Evolutionary conservation across 2,888 invertebrate genomes (phyloP).

Genomic region (Amphimallon solstitiale): DNA sequence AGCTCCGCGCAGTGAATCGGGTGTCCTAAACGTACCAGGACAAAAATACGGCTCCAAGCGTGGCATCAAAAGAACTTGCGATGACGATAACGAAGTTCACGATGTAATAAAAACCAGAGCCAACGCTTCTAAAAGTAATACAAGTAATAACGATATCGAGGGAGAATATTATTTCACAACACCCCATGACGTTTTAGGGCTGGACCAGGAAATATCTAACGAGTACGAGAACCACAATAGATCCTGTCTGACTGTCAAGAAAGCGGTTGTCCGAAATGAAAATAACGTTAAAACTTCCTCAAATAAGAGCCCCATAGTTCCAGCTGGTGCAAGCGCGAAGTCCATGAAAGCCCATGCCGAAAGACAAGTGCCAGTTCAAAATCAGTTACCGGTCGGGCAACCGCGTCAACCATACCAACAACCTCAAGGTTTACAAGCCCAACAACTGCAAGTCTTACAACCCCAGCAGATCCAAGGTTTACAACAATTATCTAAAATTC

Average conservation of each 20-base stretch:
- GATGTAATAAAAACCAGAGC: background rate
- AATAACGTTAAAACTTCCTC: conserved; percentile 34
- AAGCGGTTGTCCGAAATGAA: conserved; percentile 19
- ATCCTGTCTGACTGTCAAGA: conserved; percentile 35
- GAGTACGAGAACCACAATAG: conserved; percentile 35
- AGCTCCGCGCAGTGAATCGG: conserved; percentile 40
- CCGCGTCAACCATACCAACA: conserved; percentile 1
- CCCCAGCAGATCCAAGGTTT: no score
- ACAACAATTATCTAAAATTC: no score
- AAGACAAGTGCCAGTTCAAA: background rate
- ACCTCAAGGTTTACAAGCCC: background rate
- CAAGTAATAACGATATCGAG: background rate
- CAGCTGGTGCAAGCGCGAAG: background rate
- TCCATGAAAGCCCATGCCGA: background rate
- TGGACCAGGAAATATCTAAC: conserved; percentile 40
- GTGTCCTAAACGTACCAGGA: conserved; percentile 43
- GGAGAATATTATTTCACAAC: conserved; percentile 45
- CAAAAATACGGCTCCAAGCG: conserved; percentile 39
- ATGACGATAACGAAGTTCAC: conserved; percentile 17
- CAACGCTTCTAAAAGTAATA: conserved; percentile 1
- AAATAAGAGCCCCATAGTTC: background rate
- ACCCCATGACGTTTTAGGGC: conserved; percentile 46
- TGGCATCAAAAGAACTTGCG: conserved; percentile 31
- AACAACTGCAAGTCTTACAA: background rate
- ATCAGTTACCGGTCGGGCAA: background rate